Base-by-base conservation (phyloP, 2,113 vertebrate species). In the Lota lota region DNA sequence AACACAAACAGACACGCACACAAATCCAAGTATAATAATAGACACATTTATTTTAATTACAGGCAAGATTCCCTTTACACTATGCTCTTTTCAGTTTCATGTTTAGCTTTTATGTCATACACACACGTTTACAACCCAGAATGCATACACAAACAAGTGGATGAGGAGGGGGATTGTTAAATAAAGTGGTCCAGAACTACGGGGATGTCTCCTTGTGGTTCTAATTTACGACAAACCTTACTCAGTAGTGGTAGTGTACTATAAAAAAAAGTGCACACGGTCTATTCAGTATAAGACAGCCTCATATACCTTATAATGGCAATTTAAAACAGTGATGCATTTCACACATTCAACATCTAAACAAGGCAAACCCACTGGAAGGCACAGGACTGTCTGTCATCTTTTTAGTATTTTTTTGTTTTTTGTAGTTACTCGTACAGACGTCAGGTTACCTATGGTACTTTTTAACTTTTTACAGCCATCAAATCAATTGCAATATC, bases 341-440 rank as follows among this genome's bases (percentile, higher is more conserved):
- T 93, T 93, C 91, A 94, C 92, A 94, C 93, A 93, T 95, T 97
- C 92, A 92, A 96, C 94, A 95, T 90, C 63, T 12, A 88, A 94
- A 96, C 94, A 94, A 94, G 95, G 94, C 93, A 94, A 92, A 94
- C 91, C 92, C 91, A 93, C 91, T 91, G 64, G 94, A 95, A 98
- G 95, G 94, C 95, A 97, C 93, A 90, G 92, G 92, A 96, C 95
- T 91, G 22, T 91, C 88, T 87, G 93, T 47, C 89, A 88, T 88
- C 87, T 90, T 22, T 56, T 63, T 78, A 89, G 71, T 88, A 69
- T 16, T 56, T n/a, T 56, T 56, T 56, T n/a, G 5, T 61, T 83
- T 80, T 78, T 70, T 24, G 70, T 81, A 82, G 75, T 67, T 54
- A 40, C 61, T 80, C 74, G 75, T 73, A 86, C 85, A 79, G 74